Conservation (phyloP, 1,140 invertebrate species). For the Penaeus vannamei region DNA sequence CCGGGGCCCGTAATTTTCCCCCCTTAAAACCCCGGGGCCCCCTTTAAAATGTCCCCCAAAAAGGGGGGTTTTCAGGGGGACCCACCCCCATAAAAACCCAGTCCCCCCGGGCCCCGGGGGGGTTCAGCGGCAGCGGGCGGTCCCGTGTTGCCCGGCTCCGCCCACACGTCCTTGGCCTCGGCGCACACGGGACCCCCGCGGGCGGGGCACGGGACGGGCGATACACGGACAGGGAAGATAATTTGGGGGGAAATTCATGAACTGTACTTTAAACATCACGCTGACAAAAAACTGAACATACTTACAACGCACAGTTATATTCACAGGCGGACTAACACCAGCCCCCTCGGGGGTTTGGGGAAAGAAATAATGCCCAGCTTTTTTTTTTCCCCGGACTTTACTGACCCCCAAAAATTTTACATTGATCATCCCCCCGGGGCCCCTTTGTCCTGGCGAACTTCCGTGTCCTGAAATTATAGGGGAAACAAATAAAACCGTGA, state of each 20-base stretch:
- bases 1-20: conserved; percentile 54
- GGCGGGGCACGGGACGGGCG: background rate
- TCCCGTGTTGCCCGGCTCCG: conserved; percentile 52
- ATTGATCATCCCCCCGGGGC: conserved; percentile 49
- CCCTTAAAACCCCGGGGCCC: conserved; percentile 57
- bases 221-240: background rate
- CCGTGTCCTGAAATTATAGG: background rate
- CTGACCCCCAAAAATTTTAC: conserved; percentile 60
- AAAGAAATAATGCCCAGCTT: conserved; percentile 63
- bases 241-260: background rate
- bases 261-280: background rate
- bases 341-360: conserved; percentile 60
- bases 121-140: conserved; percentile 54
- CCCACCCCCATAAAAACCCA: conserved; percentile 67
- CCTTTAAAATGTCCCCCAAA: too few species aligned
- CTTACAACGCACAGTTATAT: conserved; percentile 66
- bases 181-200: conserved; percentile 63
- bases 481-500: too few species aligned
- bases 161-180: conserved; percentile 57
- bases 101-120: conserved; percentile 45
- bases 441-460: conserved; percentile 51
- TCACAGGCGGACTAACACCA: conserved; percentile 57
- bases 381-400: conserved; percentile 35
- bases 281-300: background rate
- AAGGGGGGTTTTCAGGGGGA: too few species aligned